phyloP scores from a whole-genome alignment of 2,113 vertebrate genomes.

The Columba livia region DNA sequence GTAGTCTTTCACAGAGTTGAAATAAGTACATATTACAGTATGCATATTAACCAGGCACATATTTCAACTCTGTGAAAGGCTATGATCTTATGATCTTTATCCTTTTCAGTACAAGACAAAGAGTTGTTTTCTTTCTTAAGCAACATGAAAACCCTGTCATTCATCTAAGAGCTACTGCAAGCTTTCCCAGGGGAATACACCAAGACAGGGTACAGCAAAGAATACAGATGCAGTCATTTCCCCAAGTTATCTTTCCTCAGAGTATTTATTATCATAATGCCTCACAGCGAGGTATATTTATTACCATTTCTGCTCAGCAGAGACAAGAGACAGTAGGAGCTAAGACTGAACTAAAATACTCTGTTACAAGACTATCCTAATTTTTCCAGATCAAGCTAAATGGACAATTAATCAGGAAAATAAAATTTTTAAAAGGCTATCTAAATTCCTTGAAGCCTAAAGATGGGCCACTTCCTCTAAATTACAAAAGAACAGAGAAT shows the following conservation, averaged over 20 bases:
- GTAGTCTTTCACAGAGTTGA: not conserved
- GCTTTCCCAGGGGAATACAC: not conserved
- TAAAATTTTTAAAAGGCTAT: not conserved
- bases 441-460: not conserved
- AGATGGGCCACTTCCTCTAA: not conserved
- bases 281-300: not conserved
- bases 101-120: not conserved
- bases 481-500: not conserved
- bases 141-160: not conserved
- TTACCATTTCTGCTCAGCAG: not conserved
- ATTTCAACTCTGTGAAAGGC: not conserved
- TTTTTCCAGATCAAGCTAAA: not conserved
- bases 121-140: not conserved
- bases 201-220: not conserved
- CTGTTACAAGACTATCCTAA: not conserved
- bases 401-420: not conserved
- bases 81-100: not conserved
- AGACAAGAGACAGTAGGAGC: not conserved
- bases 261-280: not conserved
- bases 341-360: not conserved
- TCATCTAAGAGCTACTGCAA: not conserved
- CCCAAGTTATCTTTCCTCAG: not conserved
- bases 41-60: not conserved
- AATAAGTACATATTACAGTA: not conserved
- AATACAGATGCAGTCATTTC: not conserved